These are phyloP conservation scores for Apostichopus parvimensis DNA, from an alignment of 35 echinoderm and acorn worm species.

Conservation along the genomic window DNA sequence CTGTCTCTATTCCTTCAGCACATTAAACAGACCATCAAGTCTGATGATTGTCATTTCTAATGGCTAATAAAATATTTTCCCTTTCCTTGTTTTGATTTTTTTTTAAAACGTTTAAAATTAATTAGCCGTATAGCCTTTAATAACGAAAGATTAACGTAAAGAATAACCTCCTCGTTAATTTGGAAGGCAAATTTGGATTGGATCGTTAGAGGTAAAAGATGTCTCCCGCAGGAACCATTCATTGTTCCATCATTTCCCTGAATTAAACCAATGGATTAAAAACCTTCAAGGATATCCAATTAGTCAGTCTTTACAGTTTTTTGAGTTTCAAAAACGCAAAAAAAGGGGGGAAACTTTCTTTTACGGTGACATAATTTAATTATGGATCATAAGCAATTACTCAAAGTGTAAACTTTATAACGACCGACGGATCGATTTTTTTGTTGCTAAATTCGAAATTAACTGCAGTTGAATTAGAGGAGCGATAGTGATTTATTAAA, in stretches of 20 bases:
- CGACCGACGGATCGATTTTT: too few relatives aligned
- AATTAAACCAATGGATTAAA: background rate
- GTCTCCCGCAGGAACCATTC: background rate
- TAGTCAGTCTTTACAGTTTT: background rate
- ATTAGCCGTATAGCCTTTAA: too few relatives aligned
- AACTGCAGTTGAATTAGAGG: too few relatives aligned
- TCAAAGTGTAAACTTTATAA: too few relatives aligned
- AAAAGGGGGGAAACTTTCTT: background rate
- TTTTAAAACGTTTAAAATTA: too few relatives aligned
- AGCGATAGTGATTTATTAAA: too few relatives aligned
- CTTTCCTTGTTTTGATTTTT: background rate
- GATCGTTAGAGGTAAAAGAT: background rate
- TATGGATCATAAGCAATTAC: background rate
- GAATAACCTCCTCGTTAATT: background rate
- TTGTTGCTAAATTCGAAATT: too few relatives aligned
- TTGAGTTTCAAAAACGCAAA: background rate
- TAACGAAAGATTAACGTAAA: too few relatives aligned
- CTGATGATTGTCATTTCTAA: background rate
- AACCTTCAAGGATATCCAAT: background rate
- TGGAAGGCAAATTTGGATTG: background rate
- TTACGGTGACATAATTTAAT: background rate
- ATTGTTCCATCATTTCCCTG: background rate
- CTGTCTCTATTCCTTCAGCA: background rate
- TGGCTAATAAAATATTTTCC: background rate
- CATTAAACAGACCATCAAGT: background rate